Evolutionary conservation across 2,797 vertebrate species (phyloP), one percentile per base, ranked within the genome.

Genomic region (Chelon auratus): DNA sequence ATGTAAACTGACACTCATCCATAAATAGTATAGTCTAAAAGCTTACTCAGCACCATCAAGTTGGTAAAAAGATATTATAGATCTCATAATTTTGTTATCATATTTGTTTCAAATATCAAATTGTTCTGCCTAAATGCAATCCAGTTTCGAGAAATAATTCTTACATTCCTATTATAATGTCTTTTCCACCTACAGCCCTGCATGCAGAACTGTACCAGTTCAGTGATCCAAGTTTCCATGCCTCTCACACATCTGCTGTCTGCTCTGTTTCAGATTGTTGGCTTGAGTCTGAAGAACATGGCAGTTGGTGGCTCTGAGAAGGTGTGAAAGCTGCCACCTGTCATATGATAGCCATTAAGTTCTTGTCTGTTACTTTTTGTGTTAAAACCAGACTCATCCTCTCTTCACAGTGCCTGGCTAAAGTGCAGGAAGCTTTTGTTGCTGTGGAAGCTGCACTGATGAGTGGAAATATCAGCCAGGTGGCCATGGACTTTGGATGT

Each of bases 231-330:
- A 1, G 40, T 45, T 42, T 66, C 20, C 50, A 40, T 50, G 24
- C 61, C 17, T 9, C 20, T 37, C 52, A 47, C n/a, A 14, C 5
- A 26, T 51, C 33, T 79, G 43, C 7, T 3, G 20, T 53, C 24
- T 72, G 1, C 59, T 65, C 33, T 66, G 2, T 80, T 83, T 10
- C 81, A 97, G 96, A 91, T 94, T n/a, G 95, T 97, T 30, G 94
- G 93, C 7, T 20, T 79, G 53, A 94, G 95, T 79, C 92, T 97
- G 17, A 78, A 1, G 4, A 93, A 93, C 30, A 68, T 91, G 36
- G 90, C 80, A 0, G 90, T 96, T 9, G 95, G 96, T 0, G 96
- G 96, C 20, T 97, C 96, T 17, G 43, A 73, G 13, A 90, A 95
- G 95, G 96, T 97, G 74, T 37, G 85, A 60, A 74, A 30, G 2